Base-by-base conservation (phyloP, 2,888 invertebrate genomes). In the Monochamus alternatus region DNA sequence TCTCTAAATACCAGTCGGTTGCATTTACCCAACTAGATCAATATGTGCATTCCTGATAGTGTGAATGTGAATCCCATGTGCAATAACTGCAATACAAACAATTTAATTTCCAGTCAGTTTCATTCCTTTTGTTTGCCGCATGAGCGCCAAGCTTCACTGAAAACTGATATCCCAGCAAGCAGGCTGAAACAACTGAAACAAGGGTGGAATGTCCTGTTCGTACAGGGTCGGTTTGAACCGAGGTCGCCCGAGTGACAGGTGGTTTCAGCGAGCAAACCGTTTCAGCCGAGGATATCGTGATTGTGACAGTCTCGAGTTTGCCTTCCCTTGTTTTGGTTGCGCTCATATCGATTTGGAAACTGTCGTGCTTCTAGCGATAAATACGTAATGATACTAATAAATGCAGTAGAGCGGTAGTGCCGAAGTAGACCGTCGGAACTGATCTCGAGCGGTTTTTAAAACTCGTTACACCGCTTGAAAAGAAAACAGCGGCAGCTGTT, bases 321-420 rank as follows among this genome's bases (percentile, higher is more conserved):
- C 69, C 55, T 59, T n/a, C 12, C 60, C 60, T 62, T 70, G 62
- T 31, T 70, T 52, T 62, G 70, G 70, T 70, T 62, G 70, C 70
- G 62, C 51, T 52, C 30, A 60, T 77, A 80, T 80, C 74, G 80
- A 80, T 80, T 78, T 31, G 75, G 59, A 32, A 69, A 75, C 69
- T 64, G 47, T 74, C 74, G 63, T 73, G 55, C 72, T 75, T 73
- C 73, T 62, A 72, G 60, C 69, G 31, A 70, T 47, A 70, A 70
- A 70, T 70, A 70, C 70, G 70, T 70, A 62, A 70, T 62, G 70
- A 62, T 62, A 22, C 32, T 62, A 43, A 69, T 67, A 67, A 30
- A 38, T 67, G 67, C 32, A 67, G 67, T 67, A 69, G 44, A 60
- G 70, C 70, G 70, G 70, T 70, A 70, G 70, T 70, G 70, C 51